Base-by-base conservation (phyloP, 2,113 vertebrate species). In the Rafetus swinhoei region DNA sequence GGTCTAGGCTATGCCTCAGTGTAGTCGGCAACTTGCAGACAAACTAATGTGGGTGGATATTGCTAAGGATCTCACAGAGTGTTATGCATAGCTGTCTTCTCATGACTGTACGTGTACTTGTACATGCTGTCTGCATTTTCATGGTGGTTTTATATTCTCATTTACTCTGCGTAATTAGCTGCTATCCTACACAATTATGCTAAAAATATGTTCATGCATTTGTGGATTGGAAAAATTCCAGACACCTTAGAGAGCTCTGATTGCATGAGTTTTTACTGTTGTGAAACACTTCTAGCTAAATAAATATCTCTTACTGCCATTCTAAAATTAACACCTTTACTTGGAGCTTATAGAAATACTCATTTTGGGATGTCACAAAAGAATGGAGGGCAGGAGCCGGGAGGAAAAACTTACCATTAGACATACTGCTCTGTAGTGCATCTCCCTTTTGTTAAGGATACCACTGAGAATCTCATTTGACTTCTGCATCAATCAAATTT, bases 1-100 rank as follows among this genome's bases (percentile, higher is more conserved):
- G 92, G 90, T 81, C 56, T 86, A 90, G 92, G 91, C 84, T 22
- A 85, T 90, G 80, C 79, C 80, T 91, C 16, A 59, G 45, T 86
- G 60, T 2, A 12, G 80, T 95, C 91, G 65, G n/a, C 62, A 83
- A 1, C 57, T 80, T 90, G 83, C 74, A 91, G 57, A 4, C 88
- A 12, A 81, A 10, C 79, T 87, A 18, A 85, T 72, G 84, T 87
- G 81, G 80, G 74, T 93, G 85, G 82, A 35, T 92, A 50, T n/a
- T 86, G 52, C 84, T 77, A 32, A 72, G 53, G 76, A 25, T 54
- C 79, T 82, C 3, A n/a, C 45, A 15, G 77, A 92, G 1, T 79
- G 84, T 35, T 86, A 59, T 72, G 93, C 92, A 21, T 82, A 82
- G 53, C 88, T 82, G 86, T 80, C 62, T 60, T 93, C 27, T 84